These are phyloP conservation scores for Phrynocephalus vlangalii DNA, from an alignment of 2,797 vertebrate genomes.

Conservation along the genomic window DNA sequence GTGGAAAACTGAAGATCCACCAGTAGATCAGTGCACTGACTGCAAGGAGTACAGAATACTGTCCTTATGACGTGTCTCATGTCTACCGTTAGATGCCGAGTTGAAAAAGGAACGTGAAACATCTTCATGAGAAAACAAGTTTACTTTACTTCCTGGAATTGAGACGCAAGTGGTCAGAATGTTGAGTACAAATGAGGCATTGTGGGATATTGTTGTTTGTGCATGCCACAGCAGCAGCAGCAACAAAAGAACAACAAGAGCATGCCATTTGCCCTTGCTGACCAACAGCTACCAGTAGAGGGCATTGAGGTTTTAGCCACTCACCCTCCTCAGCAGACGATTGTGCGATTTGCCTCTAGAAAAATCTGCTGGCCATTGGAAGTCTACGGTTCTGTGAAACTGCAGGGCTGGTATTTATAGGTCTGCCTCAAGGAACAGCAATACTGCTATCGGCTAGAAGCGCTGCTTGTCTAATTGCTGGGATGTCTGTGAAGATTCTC, in stretches of 20 bases:
- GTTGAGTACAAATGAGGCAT: not conserved
- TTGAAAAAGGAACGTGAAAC: not conserved
- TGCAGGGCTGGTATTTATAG: not conserved
- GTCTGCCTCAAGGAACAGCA: not conserved
- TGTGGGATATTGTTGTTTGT: not conserved
- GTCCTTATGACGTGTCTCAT: not conserved
- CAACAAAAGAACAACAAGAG: not conserved
- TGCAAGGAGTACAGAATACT: not conserved
- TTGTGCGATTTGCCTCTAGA: not conserved
- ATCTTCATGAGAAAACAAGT: not conserved
- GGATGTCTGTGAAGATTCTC: no score
- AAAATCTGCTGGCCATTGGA: not conserved
- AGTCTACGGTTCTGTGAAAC: not conserved
- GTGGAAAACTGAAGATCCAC: not conserved
- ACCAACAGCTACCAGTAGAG: conserved; percentile 8
- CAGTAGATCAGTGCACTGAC: not conserved
- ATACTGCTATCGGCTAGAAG: no score
- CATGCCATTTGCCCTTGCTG: not conserved
- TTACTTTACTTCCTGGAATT: not conserved
- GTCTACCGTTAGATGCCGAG: not conserved
- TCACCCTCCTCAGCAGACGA: no score
- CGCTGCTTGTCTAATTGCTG: no score
- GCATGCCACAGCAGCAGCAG: no score
- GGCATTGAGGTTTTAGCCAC: conserved; percentile 38
- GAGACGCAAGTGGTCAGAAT: not conserved